Base-by-base conservation (phyloP, 2,797 vertebrate species). In the Acropternis orthonyx region DNA sequence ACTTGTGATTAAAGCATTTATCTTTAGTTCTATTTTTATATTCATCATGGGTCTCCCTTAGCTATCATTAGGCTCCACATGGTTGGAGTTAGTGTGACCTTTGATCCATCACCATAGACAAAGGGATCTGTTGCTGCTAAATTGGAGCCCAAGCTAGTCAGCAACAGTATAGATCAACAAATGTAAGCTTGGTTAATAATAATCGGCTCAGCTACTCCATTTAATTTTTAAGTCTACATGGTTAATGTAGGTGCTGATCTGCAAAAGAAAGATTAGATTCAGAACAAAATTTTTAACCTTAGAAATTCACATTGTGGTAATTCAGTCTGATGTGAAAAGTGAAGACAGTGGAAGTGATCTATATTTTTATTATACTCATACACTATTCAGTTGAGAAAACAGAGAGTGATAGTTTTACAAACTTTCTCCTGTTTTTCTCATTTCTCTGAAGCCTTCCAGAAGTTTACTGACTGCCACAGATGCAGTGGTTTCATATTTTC, bases 41-140 rank as follows among this genome's bases (percentile, higher is more conserved):
- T 95, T 89, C 82, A 21, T 91, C 92, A 92, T 34, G 73, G 88
- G 81, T 96, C 91, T 97, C 92, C 91, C 93, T 68, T 96, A 96
- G 87, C 96, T 97, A 96, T 97, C 96, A 74, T 97, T 96, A 96
- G 87, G 81, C 92, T 97, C 95, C 96, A 97, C 92, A 95, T 97
- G 95, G 95, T 96, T 95, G 95, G 95, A 97, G 94, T 97, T 97
- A 97, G 96, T 85, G 63, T 97, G 95, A 97, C 94, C 96, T 96
- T 89, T 97, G 96, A 97, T 93, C 95, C 65, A 39, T 48, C 92
- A 91, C 68, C 54, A 63, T n/a, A 97, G 95, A 97, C 96, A 96
- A 96, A 96, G 51, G 28, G 86, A 89, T 95, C 93, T 68, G 62
- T 83, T 93, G 85, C 91, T 91, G 85, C 89, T 95, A 95, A 95